Percentiles rank a stretch among this genome's conserved stretches.
phyloP scores from a whole-genome alignment of 2,113 vertebrate species.

The Delphinapterus leucas region DNA sequence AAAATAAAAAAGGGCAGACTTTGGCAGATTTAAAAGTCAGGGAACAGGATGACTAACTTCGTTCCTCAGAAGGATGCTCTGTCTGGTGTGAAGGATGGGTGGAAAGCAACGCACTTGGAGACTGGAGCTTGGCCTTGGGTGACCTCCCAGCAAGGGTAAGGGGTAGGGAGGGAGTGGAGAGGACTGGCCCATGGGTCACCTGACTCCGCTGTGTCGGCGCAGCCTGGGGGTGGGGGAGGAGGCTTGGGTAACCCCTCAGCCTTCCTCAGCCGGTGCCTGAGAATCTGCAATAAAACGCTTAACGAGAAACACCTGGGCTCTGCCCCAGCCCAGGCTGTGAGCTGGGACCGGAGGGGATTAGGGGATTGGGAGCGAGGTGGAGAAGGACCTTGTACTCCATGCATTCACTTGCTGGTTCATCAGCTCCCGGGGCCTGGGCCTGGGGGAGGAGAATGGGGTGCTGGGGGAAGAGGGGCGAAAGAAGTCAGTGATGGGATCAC shows the following conservation, averaged over 20 bases:
- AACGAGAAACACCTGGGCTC: constrained; percentile 65
- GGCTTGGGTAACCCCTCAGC: neutral
- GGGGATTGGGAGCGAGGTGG: neutral
- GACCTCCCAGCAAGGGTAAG: neutral
- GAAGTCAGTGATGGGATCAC: fast-evolving
- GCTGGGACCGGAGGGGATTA: neutral
- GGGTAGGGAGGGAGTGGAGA: neutral
- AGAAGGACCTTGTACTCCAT: neutral
- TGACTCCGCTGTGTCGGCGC: neutral
- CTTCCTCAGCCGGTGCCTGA: constrained; percentile 21
- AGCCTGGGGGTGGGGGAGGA: neutral
- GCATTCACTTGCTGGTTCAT: neutral
- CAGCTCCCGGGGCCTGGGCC: neutral
- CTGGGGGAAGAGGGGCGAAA: neutral
- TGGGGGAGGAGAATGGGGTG: neutral
- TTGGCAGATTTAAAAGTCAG: neutral
- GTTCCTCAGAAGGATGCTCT: neutral
- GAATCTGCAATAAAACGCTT: constrained; percentile 51
- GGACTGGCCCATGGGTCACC: neutral
- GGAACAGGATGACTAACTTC: neutral
- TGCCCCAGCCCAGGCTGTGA: neutral
- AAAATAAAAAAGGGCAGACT: neutral
- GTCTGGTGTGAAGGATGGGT: neutral
- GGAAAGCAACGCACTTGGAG: neutral
- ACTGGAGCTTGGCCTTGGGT: neutral